Conservation (phyloP, 2,113 vertebrate genomes). For the Corydoras maculifer region DNA sequence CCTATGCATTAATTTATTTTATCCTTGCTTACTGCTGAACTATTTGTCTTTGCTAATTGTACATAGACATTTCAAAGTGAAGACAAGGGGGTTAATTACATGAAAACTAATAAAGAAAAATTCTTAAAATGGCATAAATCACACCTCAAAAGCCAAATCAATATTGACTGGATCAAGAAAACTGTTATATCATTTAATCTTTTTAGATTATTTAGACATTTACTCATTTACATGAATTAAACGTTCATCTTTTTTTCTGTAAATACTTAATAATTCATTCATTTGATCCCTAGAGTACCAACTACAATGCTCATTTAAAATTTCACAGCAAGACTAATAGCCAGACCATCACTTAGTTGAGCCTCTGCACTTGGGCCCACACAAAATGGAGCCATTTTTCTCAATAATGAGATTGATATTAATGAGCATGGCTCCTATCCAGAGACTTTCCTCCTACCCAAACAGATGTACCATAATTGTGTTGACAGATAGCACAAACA, state of each 20-base stretch:
- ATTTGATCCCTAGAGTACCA: slow-evolving; percentile 21
- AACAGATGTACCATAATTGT: slow-evolving; percentile 42
- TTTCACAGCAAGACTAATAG: slow-evolving; percentile 24
- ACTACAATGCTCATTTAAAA: slow-evolving; percentile 15
- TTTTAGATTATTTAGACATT: no score
- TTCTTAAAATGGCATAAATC: no score
- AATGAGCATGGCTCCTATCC: slow-evolving; percentile 33
- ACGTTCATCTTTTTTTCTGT: not conserved
- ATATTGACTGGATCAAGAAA: no score
- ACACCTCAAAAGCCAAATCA: no score
- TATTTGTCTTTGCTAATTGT: no score
- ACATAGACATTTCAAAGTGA: no score
- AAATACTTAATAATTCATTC: not conserved
- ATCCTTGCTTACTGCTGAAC: no score
- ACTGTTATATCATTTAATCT: no score
- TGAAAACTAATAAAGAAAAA: no score
- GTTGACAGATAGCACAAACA: slow-evolving; percentile 34
- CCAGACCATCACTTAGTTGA: slow-evolving; percentile 25
- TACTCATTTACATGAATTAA: no score
- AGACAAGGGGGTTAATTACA: no score
- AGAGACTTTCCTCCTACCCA: slow-evolving; percentile 33
- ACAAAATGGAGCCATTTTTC: slow-evolving; percentile 31
- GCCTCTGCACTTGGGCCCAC: slow-evolving; percentile 20
- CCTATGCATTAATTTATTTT: no score
- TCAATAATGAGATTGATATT: slow-evolving; percentile 37